A percentile compares a stretch with the other conserved stretches of the same genome.
phyloP scores from a whole-genome alignment of 2,797 vertebrate genomes.

The Chloroceryle inda region DNA sequence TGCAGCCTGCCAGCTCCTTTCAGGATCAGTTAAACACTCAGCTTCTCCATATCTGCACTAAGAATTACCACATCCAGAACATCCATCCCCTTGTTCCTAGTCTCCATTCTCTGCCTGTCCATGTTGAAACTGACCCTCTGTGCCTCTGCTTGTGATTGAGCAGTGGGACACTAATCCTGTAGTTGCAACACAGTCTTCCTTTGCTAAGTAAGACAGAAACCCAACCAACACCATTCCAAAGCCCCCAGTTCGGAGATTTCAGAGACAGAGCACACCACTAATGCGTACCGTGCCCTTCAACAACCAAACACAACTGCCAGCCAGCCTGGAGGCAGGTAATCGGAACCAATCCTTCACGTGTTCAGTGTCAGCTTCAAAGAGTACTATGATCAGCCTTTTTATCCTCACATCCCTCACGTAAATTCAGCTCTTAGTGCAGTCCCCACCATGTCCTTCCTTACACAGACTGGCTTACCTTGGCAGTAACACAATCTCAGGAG shows the following conservation, averaged over 20 bases:
- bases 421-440: background rate
- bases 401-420: background rate
- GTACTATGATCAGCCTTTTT: background rate
- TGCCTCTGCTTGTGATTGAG: background rate
- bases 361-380: background rate
- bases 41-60: background rate
- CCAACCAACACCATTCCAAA: background rate
- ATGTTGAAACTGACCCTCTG: background rate
- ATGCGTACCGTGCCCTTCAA: rapidly evolving
- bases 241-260: background rate
- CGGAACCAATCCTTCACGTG: background rate
- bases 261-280: background rate
- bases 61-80: background rate
- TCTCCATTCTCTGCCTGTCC: background rate
- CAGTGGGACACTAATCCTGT: background rate
- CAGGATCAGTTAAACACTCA: background rate
- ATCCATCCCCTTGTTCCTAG: background rate
- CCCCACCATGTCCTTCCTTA: background rate
- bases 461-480: constrained; percentile 12
- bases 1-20: background rate
- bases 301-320: background rate
- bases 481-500: background rate
- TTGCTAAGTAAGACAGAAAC: background rate
- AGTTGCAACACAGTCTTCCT: background rate
- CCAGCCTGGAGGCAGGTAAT: background rate